phyloP scores from a whole-genome alignment of 2,113 vertebrate genomes.

The Lanius ludovicianus region DNA sequence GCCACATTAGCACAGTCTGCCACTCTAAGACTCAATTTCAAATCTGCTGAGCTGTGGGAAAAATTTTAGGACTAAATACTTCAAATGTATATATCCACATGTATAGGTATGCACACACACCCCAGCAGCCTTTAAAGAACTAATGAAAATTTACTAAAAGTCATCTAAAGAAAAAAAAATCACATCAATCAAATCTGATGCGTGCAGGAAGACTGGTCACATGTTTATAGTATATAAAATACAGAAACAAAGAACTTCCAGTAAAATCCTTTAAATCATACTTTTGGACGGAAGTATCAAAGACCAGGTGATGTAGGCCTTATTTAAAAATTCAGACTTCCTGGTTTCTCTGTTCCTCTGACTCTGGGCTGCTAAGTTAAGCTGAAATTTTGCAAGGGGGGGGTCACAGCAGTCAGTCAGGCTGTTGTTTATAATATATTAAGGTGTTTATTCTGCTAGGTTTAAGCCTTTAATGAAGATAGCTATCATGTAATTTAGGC shows the following conservation, averaged over 20 bases:
- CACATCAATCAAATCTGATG: background rate
- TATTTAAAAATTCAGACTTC: background rate
- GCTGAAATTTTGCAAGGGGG: background rate
- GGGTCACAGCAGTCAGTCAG: background rate
- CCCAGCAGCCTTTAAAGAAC: background rate
- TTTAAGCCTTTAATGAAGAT: slow-evolving; percentile 23
- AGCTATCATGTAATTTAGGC: slow-evolving; percentile 26
- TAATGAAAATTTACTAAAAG: slow-evolving; percentile 35
- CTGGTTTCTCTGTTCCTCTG: background rate
- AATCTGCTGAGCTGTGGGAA: background rate
- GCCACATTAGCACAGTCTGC: background rate
- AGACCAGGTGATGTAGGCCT: background rate
- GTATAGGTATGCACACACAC: background rate
- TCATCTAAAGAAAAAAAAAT: background rate
- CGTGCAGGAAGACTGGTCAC: background rate
- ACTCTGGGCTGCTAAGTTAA: background rate
- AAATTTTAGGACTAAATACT: background rate
- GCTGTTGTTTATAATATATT: background rate
- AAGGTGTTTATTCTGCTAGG: background rate
- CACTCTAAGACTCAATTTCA: background rate
- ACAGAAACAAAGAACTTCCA: slow-evolving; percentile 2
- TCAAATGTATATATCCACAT: background rate
- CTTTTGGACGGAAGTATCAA: background rate
- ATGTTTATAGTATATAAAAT: slow-evolving; percentile 32
- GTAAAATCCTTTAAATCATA: background rate